These are phyloP conservation scores for Etheostoma cragini DNA, from an alignment of 2,113 vertebrate genomes.

Conservation along the genomic window DNA sequence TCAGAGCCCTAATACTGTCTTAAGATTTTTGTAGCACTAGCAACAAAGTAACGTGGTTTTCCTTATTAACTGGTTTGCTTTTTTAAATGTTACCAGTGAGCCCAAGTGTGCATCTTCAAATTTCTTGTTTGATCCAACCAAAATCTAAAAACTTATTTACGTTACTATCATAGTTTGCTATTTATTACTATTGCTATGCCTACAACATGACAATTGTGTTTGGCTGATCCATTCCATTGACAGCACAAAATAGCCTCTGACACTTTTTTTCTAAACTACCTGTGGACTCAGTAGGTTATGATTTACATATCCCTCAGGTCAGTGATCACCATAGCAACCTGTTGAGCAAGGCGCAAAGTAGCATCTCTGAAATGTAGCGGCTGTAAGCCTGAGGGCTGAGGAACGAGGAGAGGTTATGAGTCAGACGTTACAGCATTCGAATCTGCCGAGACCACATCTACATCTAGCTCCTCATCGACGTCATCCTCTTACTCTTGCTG, in stretches of 20 bases:
- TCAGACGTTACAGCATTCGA: constrained; percentile 33
- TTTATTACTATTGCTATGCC: too few species aligned
- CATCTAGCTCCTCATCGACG: constrained; percentile 16
- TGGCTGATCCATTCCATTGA: background rate
- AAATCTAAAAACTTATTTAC: background rate
- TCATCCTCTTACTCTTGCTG: background rate
- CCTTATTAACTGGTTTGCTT: background rate
- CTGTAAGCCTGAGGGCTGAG: constrained; percentile 55
- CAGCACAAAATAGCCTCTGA: background rate
- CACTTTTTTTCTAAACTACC: constrained; percentile 35
- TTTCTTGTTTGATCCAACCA: background rate
- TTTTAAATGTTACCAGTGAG: background rate
- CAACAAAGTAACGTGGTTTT: background rate
- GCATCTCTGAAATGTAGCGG: constrained; percentile 37
- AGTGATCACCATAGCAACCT: constrained; percentile 73
- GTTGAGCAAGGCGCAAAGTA: constrained; percentile 37
- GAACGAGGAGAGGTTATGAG: constrained; percentile 44
- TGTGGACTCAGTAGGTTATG: constrained; percentile 12
- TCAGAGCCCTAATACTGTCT: background rate
- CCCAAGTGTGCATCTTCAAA: background rate
- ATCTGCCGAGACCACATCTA: constrained; percentile 31
- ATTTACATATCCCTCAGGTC: constrained; percentile 64
- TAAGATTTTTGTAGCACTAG: background rate
- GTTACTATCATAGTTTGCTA: background rate
- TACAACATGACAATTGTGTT: background rate